These are phyloP conservation scores for Delia radicum DNA, from an alignment of 1,140 invertebrate species.

Conservation along the genomic window DNA sequence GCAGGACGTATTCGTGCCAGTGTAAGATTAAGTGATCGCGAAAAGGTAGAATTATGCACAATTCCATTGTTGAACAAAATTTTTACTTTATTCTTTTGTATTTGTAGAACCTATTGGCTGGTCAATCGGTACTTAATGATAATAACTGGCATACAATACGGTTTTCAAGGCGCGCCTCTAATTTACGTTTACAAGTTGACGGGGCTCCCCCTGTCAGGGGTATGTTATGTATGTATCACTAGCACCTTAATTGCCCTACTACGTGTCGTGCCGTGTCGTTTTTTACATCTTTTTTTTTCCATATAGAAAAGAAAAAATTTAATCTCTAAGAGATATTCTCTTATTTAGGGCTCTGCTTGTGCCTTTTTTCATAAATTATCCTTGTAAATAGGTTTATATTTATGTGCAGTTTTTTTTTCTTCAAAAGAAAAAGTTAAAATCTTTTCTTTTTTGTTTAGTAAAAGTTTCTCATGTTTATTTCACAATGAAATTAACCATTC, in stretches of 20 bases:
- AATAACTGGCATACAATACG: conserved; percentile 92
- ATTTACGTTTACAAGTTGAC: conserved; percentile 83
- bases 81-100: not conserved
- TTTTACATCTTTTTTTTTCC: conserved; percentile 37
- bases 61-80: too few species aligned
- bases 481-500: not conserved
- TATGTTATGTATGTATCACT: conserved; percentile 72
- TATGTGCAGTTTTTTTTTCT: not conserved
- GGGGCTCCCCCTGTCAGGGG: conserved; percentile 77
- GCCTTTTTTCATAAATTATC: not conserved
- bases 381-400: conserved; percentile 11
- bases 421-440: not conserved
- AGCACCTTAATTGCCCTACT: conserved; percentile 60
- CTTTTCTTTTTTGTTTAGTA: too few species aligned
- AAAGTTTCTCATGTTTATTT: not conserved
- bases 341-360: not conserved
- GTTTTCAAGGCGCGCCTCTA: conserved; percentile 80
- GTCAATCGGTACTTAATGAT: conserved; percentile 81
- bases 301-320: conserved; percentile 30
- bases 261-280: conserved; percentile 57
- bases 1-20: conserved; percentile 77
- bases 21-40: conserved; percentile 79
- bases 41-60: conserved; percentile 75
- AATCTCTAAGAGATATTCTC: conserved; percentile 19
- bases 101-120: conserved; percentile 76